These are phyloP conservation scores for Rhizoglyphus robini DNA, from an alignment of 1,140 invertebrate species.

Conservation along the genomic window DNA sequence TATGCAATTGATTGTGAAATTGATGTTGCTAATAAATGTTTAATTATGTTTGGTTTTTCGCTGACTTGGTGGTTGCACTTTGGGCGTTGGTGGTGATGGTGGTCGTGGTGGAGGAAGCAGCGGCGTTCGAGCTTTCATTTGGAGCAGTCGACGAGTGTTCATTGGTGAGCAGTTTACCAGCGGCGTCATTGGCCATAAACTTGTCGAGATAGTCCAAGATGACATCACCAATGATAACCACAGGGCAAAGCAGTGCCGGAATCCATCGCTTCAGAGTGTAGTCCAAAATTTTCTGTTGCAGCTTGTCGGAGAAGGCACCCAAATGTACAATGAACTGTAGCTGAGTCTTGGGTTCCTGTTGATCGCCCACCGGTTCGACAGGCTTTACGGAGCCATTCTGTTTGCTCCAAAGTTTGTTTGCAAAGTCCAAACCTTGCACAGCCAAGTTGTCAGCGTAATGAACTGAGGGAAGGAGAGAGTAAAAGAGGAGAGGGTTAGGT, in stretches of 20 bases:
- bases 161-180: constrained; percentile 2
- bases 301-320: constrained; percentile 3
- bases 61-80: not conserved
- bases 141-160: not conserved
- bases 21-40: too few relatives aligned
- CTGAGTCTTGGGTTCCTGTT: not conserved
- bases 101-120: not conserved
- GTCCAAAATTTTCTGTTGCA: not conserved
- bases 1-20: too few relatives aligned
- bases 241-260: not conserved
- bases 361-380: not conserved
- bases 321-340: not conserved
- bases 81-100: not conserved
- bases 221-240: too few relatives aligned
- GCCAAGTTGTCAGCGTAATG: not conserved
- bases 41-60: too few relatives aligned
- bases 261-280: not conserved
- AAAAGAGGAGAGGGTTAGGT: too few relatives aligned
- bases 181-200: not conserved
- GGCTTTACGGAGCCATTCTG: not conserved
- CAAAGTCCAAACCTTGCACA: not conserved
- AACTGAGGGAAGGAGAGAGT: not conserved
- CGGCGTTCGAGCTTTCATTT: not conserved
- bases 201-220: not conserved
- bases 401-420: not conserved